Conservation (phyloP, 92 coral and sea anemone genomes). For the Bergia sp. region DNA sequence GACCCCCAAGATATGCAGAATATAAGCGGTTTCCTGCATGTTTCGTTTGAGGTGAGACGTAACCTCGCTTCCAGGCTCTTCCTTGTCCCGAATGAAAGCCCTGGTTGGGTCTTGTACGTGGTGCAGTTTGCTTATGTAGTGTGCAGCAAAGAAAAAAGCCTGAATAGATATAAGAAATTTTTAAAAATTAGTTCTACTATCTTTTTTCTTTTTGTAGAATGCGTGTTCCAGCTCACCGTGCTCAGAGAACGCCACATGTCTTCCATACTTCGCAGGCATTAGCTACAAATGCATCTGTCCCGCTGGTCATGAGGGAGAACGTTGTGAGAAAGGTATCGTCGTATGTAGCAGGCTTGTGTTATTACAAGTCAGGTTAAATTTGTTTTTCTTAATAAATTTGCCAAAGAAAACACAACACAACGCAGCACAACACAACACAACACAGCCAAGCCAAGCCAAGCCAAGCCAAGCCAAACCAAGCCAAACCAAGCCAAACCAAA, state of each 20-base stretch:
- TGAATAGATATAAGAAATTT: no score
- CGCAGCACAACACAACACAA: neutral
- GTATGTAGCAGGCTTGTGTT: no score
- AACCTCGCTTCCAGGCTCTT: neutral
- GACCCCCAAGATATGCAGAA: neutral
- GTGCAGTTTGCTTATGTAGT: no score
- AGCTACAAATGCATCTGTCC: neutral
- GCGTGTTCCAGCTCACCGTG: slow-evolving; percentile 23
- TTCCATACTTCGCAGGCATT: neutral
- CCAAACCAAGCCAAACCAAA: neutral
- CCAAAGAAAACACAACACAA: neutral
- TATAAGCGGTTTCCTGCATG: neutral
- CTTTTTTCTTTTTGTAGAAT: neutral
- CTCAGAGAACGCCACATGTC: neutral
- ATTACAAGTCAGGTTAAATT: no score
- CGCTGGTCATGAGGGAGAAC: neutral
- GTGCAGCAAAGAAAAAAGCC: no score
- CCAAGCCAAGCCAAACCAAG: neutral
- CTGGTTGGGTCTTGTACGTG: no score
- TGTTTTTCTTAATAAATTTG: no score
- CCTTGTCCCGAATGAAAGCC: no score
- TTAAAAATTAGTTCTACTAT: no score
- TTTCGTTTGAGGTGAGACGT: slow-evolving; percentile 8
- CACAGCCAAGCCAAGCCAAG: neutral
- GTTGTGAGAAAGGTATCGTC: neutral